A percentile compares a stretch with the other conserved stretches of the same genome.
Evolutionary conservation across 2,113 vertebrate species (phyloP).

Genomic region (Haliaeetus leucogaster): DNA sequence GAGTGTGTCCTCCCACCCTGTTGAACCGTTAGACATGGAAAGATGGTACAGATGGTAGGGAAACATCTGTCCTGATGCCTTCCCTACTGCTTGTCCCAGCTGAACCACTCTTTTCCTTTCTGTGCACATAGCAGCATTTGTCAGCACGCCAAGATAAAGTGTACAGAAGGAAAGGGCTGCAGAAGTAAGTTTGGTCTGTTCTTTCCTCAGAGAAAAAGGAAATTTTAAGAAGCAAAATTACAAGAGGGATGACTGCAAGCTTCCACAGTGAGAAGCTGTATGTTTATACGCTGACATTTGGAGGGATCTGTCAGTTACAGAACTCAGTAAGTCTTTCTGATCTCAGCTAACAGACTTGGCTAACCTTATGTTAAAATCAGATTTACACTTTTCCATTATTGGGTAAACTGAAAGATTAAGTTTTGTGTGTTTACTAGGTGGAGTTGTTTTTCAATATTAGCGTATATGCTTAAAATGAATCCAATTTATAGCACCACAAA

Average conservation of each 20-base stretch:
- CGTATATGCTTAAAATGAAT: background rate
- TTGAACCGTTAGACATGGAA: background rate
- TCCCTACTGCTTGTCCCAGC: background rate
- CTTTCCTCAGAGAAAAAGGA: background rate
- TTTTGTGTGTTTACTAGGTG: background rate
- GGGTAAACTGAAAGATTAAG: background rate
- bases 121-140: background rate
- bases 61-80: background rate
- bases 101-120: background rate
- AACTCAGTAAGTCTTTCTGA: background rate
- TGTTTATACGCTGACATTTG: background rate
- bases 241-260: background rate
- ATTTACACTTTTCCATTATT: background rate
- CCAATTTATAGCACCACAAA: background rate
- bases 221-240: background rate
- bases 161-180: background rate
- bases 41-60: background rate
- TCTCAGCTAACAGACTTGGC: background rate
- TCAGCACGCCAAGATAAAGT: background rate
- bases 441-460: background rate
- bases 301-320: background rate
- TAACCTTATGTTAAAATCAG: background rate
- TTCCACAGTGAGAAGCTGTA: background rate
- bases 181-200: background rate
- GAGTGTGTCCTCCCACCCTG: background rate